Evolutionary conservation across 2,113 vertebrate species (phyloP).

Genomic region (Onychostoma macrolepis): DNA sequence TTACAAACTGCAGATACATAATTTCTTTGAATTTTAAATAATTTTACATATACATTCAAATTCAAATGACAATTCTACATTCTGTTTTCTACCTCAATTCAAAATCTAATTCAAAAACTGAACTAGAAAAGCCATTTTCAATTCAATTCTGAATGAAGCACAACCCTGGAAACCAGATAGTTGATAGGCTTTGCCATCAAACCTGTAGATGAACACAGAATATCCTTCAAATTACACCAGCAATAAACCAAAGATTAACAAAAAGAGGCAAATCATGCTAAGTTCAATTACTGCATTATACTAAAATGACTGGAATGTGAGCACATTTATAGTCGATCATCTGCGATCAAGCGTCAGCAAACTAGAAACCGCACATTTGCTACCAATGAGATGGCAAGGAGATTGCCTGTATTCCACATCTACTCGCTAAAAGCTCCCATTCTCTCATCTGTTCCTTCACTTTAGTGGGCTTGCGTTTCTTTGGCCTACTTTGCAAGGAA

Average conservation of each 20-base stretch:
- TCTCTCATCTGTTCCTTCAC: neutral
- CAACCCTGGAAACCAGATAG: neutral
- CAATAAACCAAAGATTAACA: neutral
- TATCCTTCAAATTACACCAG: neutral
- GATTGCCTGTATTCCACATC: neutral
- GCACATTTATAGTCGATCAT: neutral
- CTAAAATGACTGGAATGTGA: neutral
- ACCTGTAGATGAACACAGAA: neutral
- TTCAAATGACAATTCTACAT: too few relatives aligned
- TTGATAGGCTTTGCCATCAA: neutral
- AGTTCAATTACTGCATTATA: neutral
- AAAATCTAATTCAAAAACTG: too few relatives aligned
- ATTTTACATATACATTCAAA: too few relatives aligned
- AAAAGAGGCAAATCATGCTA: neutral
- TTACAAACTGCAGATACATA: too few relatives aligned
- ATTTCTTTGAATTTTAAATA: neutral
- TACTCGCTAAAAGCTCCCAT: neutral
- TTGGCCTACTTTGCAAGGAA: slow-evolving; percentile 50
- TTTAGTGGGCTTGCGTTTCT: neutral
- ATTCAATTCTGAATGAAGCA: neutral
- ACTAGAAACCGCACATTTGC: neutral
- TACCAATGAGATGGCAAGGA: neutral
- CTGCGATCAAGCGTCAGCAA: neutral
- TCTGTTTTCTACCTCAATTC: too few relatives aligned
- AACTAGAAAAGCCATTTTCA: neutral